phyloP scores from a whole-genome alignment of 1,140 invertebrate genomes.

The Ceratosolen solmsi region DNA sequence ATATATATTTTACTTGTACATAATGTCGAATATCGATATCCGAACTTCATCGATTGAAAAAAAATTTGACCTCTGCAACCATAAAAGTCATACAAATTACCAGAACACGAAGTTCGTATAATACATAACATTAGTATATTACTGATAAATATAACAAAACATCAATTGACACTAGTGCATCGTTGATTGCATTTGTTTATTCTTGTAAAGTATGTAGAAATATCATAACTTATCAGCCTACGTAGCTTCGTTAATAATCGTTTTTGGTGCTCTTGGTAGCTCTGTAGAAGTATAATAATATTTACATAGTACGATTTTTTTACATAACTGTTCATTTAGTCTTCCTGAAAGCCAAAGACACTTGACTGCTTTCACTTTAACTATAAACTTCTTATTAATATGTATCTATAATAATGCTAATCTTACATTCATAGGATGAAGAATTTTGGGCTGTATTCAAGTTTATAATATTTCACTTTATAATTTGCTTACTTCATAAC shows the following conservation, averaged over 20 bases:
- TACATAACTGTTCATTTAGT: constrained; percentile 23
- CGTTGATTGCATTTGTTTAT: constrained; percentile 33
- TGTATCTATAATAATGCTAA: background rate
- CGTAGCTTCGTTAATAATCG: constrained; percentile 34
- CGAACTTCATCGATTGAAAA: constrained; percentile 39
- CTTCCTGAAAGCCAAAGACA: constrained; percentile 41
- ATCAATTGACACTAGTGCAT: constrained; percentile 37
- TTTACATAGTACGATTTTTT: constrained; percentile 35
- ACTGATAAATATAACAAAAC: constrained; percentile 42
- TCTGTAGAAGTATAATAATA: constrained; percentile 39
- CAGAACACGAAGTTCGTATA: constrained; percentile 30
- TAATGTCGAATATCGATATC: constrained; percentile 28
- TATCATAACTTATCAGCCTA: constrained; percentile 22
- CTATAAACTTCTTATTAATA: background rate
- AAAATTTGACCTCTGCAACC: constrained; percentile 47
- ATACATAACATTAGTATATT: constrained; percentile 27
- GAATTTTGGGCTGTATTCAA: background rate
- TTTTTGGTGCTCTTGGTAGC: constrained; percentile 51
- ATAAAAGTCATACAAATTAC: constrained; percentile 40
- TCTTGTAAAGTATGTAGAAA: constrained; percentile 26
- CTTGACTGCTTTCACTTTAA: constrained; percentile 6
- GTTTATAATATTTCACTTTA: constrained; percentile 22
- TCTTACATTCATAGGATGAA: background rate
- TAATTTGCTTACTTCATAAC: background rate
- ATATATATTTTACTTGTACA: constrained; percentile 44